phyloP scores from a whole-genome alignment of 2,113 vertebrate species.

The Euleptes europaea region DNA sequence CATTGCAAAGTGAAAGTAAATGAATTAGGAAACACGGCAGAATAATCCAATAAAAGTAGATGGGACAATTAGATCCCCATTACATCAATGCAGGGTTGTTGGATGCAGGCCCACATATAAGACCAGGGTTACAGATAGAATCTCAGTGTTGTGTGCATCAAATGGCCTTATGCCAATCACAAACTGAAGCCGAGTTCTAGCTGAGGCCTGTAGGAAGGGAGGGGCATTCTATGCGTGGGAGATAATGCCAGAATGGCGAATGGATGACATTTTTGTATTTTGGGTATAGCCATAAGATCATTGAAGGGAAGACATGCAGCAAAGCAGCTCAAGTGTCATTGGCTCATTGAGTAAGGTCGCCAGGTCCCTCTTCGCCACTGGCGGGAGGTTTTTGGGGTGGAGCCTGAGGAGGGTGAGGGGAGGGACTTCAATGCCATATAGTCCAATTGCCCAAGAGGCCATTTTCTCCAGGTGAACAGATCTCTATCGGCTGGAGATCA shows the following conservation, averaged over 20 bases:
- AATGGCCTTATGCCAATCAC: fast-evolving
- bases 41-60: neutral
- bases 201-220: fast-evolving
- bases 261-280: neutral
- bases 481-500: no score
- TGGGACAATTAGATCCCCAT: neutral
- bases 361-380: no score
- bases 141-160: neutral
- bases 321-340: no score
- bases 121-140: neutral
- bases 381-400: no score
- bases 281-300: no score
- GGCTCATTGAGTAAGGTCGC: no score
- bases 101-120: neutral
- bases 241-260: neutral
- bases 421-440: no score
- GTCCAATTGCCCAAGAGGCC: no score
- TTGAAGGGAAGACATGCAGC: no score
- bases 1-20: neutral
- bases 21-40: neutral
- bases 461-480: no score
- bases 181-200: fast-evolving
- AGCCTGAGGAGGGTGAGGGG: no score
- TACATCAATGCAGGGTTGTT: neutral
- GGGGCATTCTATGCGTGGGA: neutral